These are phyloP conservation scores for Calameuta pallipes DNA, from an alignment of 2,888 invertebrate genomes.

Conservation along the genomic window DNA sequence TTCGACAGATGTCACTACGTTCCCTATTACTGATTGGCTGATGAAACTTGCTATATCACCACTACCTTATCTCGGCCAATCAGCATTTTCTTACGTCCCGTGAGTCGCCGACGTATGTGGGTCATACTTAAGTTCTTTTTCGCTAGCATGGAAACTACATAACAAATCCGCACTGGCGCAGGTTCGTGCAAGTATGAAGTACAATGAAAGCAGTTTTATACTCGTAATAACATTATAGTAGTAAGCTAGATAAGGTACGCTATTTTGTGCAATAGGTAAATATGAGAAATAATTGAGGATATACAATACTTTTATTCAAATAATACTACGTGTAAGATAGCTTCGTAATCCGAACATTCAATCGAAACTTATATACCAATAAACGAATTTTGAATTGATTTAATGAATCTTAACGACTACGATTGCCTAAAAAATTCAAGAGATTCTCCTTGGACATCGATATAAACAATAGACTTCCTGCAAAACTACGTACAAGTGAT, in stretches of 20 bases:
- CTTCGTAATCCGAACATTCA: neutral
- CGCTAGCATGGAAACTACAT: neutral
- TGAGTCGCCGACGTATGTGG: neutral
- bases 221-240: too few species aligned
- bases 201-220: too few species aligned
- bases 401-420: neutral
- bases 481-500: neutral
- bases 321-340: neutral
- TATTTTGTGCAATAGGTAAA: neutral
- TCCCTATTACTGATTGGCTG: neutral
- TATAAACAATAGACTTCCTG: neutral
- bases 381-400: neutral
- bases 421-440: neutral
- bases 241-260: too few species aligned
- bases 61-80: neutral
- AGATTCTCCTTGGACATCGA: neutral
- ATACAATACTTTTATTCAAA: neutral
- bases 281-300: neutral
- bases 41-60: neutral
- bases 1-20: neutral
- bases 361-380: neutral
- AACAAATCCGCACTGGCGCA: neutral
- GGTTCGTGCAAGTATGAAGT: too few species aligned
- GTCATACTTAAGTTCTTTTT: neutral
- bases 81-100: neutral